These are phyloP conservation scores for Lagothrix lagotricha DNA, from an alignment of 2,797 vertebrate genomes.

Conservation along the genomic window DNA sequence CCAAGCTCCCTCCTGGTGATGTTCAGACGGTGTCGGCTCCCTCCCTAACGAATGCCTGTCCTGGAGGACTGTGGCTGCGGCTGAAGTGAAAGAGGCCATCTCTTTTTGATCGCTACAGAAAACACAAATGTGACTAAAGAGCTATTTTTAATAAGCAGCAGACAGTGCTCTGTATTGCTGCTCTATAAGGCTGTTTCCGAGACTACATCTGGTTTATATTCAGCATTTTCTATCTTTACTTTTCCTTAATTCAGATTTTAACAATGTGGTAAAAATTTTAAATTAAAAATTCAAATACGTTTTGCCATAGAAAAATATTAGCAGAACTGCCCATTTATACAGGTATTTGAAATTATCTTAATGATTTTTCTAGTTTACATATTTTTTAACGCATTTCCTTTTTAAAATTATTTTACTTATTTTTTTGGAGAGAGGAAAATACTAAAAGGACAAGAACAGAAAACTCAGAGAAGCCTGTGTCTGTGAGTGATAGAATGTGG, in stretches of 20 bases:
- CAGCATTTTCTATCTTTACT: background rate
- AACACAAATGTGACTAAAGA: background rate
- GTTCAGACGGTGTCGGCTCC: background rate
- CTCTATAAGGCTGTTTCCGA: fast-evolving
- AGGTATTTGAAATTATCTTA: background rate
- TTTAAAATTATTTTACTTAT: background rate
- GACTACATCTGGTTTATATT: fast-evolving
- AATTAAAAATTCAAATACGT: background rate
- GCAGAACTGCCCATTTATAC: background rate
- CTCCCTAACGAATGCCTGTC: background rate
- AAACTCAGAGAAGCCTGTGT: background rate
- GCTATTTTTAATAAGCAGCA: background rate
- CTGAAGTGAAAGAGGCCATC: fast-evolving
- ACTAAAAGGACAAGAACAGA: background rate
- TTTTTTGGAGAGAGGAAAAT: background rate
- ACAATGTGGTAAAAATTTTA: background rate
- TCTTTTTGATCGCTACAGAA: background rate
- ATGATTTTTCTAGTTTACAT: background rate
- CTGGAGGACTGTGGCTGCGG: fast-evolving
- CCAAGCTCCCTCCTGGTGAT: background rate
- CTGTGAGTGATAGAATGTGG: fast-evolving
- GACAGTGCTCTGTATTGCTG: background rate
- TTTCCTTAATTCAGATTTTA: background rate
- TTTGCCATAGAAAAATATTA: background rate
- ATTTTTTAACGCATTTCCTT: background rate